phyloP scores from a whole-genome alignment of 2,888 invertebrate genomes.

The Corbicula japonica region DNA sequence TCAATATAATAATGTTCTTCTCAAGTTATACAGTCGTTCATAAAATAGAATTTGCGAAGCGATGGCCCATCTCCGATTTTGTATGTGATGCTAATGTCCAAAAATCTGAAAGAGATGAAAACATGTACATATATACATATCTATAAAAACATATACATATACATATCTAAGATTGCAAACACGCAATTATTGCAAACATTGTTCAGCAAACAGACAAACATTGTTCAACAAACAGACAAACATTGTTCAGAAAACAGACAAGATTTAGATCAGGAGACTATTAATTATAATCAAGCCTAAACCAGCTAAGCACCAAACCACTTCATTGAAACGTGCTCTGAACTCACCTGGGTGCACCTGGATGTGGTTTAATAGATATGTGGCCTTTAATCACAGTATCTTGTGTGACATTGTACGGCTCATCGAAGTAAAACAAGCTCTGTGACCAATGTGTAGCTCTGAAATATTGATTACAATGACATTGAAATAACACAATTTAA shows the following conservation, averaged over 20 bases:
- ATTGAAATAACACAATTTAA: not conserved
- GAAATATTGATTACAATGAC: slow-evolving; percentile 21
- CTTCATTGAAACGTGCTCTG: too few species aligned
- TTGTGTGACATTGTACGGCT: slow-evolving; percentile 78
- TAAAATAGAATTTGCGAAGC: slow-evolving; percentile 59
- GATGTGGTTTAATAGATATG: slow-evolving; percentile 70
- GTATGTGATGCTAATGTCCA: slow-evolving; percentile 65
- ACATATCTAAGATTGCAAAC: not conserved
- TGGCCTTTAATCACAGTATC: slow-evolving; percentile 80
- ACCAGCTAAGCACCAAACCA: too few species aligned
- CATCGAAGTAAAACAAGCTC: slow-evolving; percentile 78
- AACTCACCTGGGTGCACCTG: slow-evolving; percentile 71
- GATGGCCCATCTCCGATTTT: slow-evolving; percentile 48
- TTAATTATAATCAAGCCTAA: too few species aligned
- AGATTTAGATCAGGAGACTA: too few species aligned
- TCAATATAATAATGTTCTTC: too few species aligned
- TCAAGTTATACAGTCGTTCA: slow-evolving; percentile 71
- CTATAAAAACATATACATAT: not conserved
- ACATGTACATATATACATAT: not conserved
- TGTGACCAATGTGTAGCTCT: slow-evolving; percentile 85
- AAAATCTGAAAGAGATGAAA: slow-evolving; percentile 61
- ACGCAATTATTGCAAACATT: too few species aligned
- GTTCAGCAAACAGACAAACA: too few species aligned
- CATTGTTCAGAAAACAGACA: too few species aligned
- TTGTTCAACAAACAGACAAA: too few species aligned